These are phyloP conservation scores for Lonchura striata DNA, from an alignment of 2,113 vertebrate genomes.

Conservation along the genomic window DNA sequence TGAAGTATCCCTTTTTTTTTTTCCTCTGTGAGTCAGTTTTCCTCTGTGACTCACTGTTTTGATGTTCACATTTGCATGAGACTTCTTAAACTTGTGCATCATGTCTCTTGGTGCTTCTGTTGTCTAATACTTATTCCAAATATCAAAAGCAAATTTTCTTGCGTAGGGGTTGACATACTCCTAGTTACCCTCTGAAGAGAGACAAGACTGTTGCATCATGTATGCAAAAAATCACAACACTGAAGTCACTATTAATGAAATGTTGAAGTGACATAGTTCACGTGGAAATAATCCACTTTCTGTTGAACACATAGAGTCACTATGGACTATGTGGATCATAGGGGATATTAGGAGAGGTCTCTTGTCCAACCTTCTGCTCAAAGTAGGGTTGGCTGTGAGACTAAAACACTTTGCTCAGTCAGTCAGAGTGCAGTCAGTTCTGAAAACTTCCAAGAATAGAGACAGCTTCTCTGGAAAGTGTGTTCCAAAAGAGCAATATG, in stretches of 20 bases:
- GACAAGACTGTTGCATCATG: not conserved
- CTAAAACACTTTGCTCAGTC: not conserved
- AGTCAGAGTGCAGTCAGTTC: not conserved
- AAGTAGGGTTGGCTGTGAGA: not conserved
- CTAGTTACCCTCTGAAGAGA: not conserved
- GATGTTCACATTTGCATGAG: not conserved
- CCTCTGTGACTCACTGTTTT: slow-evolving; percentile 6
- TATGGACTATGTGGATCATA: not conserved
- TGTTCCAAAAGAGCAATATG: not conserved
- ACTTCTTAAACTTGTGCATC: not conserved
- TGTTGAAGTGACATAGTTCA: not conserved
- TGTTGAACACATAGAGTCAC: not conserved
- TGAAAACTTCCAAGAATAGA: not conserved
- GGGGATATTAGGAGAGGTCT: not conserved
- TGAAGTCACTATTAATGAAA: not conserved
- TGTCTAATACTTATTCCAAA: not conserved
- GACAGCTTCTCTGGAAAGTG: not conserved
- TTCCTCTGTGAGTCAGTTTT: not conserved
- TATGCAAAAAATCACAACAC: not conserved
- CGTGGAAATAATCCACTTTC: not conserved
- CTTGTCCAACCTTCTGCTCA: not conserved
- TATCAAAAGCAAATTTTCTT: not conserved
- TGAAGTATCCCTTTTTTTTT: not conserved
- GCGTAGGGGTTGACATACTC: not conserved
- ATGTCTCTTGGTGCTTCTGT: not conserved